These are phyloP conservation scores for Phocoena phocoena DNA, from an alignment of 2,113 vertebrate genomes.

Conservation along the genomic window DNA sequence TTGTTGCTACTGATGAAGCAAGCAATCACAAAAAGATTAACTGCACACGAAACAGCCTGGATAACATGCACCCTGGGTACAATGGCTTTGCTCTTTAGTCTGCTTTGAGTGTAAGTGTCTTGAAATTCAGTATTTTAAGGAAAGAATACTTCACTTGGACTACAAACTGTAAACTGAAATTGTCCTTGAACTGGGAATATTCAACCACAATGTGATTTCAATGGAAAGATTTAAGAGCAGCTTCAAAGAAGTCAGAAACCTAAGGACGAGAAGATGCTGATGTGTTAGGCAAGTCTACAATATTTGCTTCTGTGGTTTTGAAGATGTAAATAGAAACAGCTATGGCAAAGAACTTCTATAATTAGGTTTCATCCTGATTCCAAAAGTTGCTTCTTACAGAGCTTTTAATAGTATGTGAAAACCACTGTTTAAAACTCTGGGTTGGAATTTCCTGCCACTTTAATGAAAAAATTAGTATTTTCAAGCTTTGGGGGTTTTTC, in stretches of 20 bases:
- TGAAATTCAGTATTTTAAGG: slow-evolving; percentile 30
- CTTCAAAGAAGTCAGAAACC: slow-evolving; percentile 64
- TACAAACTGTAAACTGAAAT: slow-evolving; percentile 26
- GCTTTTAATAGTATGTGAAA: slow-evolving; percentile 79
- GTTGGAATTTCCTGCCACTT: slow-evolving; percentile 72
- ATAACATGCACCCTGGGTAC: background rate
- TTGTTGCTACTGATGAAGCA: background rate
- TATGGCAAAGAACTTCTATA: slow-evolving; percentile 75
- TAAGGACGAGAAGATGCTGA: slow-evolving; percentile 76
- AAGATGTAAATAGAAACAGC: slow-evolving; percentile 82
- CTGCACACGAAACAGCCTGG: background rate
- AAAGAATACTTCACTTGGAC: background rate
- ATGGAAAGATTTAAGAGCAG: slow-evolving; percentile 49
- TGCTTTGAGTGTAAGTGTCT: background rate
- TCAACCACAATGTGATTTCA: slow-evolving; percentile 43
- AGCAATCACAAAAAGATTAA: background rate
- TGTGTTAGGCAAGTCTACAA: slow-evolving; percentile 70
- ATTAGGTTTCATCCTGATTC: slow-evolving; percentile 80
- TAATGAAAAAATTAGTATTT: slow-evolving; percentile 80
- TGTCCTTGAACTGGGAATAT: slow-evolving; percentile 49
- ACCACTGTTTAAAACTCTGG: slow-evolving; percentile 72
- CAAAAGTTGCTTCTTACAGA: slow-evolving; percentile 78
- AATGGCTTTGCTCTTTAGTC: slow-evolving; percentile 22
- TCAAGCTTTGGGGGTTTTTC: slow-evolving; percentile 59
- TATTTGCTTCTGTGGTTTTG: slow-evolving; percentile 73